Evolutionary conservation across 2,888 invertebrate species (phyloP).

Genomic region (Agrochola circellaris): DNA sequence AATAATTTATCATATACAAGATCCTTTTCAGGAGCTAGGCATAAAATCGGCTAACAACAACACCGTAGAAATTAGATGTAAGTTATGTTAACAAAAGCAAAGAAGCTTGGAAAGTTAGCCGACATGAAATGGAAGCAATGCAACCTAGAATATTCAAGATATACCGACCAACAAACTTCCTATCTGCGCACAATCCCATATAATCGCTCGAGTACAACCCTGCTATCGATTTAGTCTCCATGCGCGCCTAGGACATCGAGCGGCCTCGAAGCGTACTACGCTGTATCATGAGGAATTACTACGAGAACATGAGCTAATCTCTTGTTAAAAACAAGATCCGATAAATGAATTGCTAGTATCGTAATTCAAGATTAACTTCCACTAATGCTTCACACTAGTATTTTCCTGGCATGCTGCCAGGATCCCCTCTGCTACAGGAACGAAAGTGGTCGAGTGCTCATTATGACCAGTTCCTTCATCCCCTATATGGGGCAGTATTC

Average conservation of each 20-base stretch:
- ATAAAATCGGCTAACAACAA: neutral
- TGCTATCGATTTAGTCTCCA: slow-evolving; percentile 43
- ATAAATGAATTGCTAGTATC: slow-evolving; percentile 44
- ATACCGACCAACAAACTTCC: slow-evolving; percentile 5
- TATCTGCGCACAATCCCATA: slow-evolving; percentile 29
- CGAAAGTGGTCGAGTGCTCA: slow-evolving; percentile 38
- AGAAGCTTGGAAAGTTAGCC: neutral
- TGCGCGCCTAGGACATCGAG: slow-evolving; percentile 22
- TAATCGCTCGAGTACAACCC: slow-evolving; percentile 28
- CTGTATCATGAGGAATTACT: slow-evolving; percentile 20
- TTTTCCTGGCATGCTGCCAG: slow-evolving; percentile 51
- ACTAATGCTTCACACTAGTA: slow-evolving; percentile 42
- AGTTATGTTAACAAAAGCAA: neutral
- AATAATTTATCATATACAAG: neutral
- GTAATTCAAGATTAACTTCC: slow-evolving; percentile 51
- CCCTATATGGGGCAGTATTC: slow-evolving; percentile 8
- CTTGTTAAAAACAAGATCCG: slow-evolving; percentile 27
- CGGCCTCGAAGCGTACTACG: slow-evolving; percentile 17
- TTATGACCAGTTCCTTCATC: slow-evolving; percentile 36
- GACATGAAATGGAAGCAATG: neutral
- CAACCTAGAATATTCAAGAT: slow-evolving; percentile 10
- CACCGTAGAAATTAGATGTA: neutral
- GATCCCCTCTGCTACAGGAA: slow-evolving; percentile 27
- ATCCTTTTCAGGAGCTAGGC: neutral
- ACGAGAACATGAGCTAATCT: slow-evolving; percentile 21